Evolutionary conservation across 2,113 vertebrate genomes (phyloP).

Genomic region (Hippocampus zosterae): DNA sequence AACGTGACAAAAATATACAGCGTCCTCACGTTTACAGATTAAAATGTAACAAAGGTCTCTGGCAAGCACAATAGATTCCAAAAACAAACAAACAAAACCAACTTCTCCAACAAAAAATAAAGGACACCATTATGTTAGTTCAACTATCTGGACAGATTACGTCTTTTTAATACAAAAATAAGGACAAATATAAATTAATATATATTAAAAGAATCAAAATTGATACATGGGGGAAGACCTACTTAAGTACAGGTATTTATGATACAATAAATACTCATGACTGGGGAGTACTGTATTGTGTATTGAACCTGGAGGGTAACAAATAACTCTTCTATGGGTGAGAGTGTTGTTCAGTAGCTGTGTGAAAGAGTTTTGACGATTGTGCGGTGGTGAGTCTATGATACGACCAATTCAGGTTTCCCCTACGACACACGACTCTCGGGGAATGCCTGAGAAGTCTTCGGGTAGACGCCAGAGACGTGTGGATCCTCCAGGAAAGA

Average conservation of each 20-base stretch:
- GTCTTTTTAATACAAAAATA: slow-evolving; percentile 92
- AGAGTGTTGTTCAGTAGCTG: slow-evolving; percentile 66
- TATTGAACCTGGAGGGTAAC: slow-evolving; percentile 80
- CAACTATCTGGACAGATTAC: slow-evolving; percentile 80
- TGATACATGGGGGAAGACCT: slow-evolving; percentile 86
- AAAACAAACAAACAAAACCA: slow-evolving; percentile 53
- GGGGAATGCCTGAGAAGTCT: slow-evolving; percentile 55
- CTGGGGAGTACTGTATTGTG: slow-evolving; percentile 35
- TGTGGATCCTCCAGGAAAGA: slow-evolving; percentile 52
- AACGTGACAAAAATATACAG: slow-evolving; percentile 82
- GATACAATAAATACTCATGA: slow-evolving; percentile 99
- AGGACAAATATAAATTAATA: slow-evolving; percentile 99
- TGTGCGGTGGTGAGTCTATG: slow-evolving; percentile 56
- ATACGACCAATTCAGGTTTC: slow-evolving; percentile 58
- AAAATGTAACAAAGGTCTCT: slow-evolving; percentile 78
- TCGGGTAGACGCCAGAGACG: slow-evolving; percentile 48
- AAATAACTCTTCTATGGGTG: slow-evolving; percentile 80
- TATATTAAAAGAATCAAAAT: slow-evolving; percentile 97
- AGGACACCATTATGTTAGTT: slow-evolving; percentile 90
- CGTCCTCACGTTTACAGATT: slow-evolving; percentile 76
- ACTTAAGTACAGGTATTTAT: slow-evolving; percentile 90
- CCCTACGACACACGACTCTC: slow-evolving; percentile 51
- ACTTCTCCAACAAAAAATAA: slow-evolving; percentile 66
- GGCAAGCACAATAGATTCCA: slow-evolving; percentile 76
- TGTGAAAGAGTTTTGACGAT: slow-evolving; percentile 49